Percentiles rank a stretch among this genome's conserved stretches.
These are phyloP conservation scores for Pica pica DNA, from an alignment of 2,113 vertebrate genomes.

Conservation along the genomic window DNA sequence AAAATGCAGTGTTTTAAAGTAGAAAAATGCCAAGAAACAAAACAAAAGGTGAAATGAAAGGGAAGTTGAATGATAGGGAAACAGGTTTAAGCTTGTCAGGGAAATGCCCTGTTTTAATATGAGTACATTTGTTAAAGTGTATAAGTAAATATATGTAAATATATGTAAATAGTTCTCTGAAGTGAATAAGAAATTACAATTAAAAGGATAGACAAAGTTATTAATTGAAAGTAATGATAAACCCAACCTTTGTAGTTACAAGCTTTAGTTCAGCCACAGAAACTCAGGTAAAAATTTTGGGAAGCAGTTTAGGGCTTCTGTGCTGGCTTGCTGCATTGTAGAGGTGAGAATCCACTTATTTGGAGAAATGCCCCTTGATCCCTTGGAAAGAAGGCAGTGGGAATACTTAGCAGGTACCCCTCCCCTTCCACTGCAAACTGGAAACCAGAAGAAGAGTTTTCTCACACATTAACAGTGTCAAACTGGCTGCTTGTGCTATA, in stretches of 20 bases:
- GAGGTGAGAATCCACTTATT: not conserved
- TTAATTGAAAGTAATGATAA: slow-evolving; percentile 34
- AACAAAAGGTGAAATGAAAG: slow-evolving; percentile 36
- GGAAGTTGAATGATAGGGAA: not conserved
- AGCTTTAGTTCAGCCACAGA: not conserved
- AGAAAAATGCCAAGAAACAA: not conserved
- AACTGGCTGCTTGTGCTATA: not conserved
- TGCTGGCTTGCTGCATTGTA: not conserved
- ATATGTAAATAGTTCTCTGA: slow-evolving; percentile 17
- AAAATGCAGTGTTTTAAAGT: not conserved
- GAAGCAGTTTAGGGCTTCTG: not conserved
- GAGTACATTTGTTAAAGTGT: slow-evolving; percentile 12
- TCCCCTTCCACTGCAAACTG: not conserved
- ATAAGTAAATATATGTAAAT: slow-evolving; percentile 25
- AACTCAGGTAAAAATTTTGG: not conserved
- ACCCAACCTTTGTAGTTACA: not conserved
- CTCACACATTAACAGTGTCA: not conserved
- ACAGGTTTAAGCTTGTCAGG: not conserved
- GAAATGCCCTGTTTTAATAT: slow-evolving; percentile 11
- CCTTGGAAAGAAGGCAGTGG: not conserved
- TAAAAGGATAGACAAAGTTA: slow-evolving; percentile 26
- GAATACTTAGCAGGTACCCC: not conserved
- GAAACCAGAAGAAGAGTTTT: not conserved
- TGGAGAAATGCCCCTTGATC: not conserved
- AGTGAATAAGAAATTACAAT: slow-evolving; percentile 34